Conservation (phyloP, 2,888 invertebrate species). For the Bugulina stolonifera region DNA sequence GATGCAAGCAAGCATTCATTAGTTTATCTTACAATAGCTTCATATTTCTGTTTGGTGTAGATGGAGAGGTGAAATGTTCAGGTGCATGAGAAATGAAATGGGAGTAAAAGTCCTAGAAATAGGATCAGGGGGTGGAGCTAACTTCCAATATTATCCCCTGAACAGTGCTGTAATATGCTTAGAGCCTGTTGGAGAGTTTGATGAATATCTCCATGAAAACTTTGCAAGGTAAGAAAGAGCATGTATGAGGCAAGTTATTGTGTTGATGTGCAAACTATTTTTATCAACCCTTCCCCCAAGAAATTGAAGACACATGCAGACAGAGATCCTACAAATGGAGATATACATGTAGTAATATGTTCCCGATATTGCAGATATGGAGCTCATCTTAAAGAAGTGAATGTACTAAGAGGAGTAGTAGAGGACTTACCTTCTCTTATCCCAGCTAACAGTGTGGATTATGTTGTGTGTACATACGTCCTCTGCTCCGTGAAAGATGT, state of each 20-base stretch:
- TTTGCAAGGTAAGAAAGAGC: background rate
- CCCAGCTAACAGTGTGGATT: background rate
- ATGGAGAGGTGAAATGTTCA: background rate
- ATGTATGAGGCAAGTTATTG: background rate
- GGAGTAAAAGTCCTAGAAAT: background rate
- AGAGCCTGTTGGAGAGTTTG: background rate
- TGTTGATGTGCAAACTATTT: background rate
- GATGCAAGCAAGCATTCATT: too few species aligned
- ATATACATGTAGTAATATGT: too few species aligned
- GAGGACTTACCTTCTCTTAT: background rate
- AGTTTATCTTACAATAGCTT: too few species aligned
- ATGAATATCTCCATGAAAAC: background rate
- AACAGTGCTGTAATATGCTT: background rate
- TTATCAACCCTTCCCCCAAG: too few species aligned
- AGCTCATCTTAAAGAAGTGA: background rate
- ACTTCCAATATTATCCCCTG: background rate
- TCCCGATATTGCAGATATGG: too few species aligned
- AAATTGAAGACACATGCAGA: too few species aligned
- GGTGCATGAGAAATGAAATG: background rate
- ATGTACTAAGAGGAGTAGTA: background rate
- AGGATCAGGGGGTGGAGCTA: background rate
- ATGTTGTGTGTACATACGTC: background rate
- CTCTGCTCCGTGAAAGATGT: background rate
- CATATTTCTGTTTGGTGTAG: background rate
- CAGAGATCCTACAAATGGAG: too few species aligned